Base-by-base conservation (phyloP, 2,797 vertebrate genomes). In the Neopelma chrysocephalum region DNA sequence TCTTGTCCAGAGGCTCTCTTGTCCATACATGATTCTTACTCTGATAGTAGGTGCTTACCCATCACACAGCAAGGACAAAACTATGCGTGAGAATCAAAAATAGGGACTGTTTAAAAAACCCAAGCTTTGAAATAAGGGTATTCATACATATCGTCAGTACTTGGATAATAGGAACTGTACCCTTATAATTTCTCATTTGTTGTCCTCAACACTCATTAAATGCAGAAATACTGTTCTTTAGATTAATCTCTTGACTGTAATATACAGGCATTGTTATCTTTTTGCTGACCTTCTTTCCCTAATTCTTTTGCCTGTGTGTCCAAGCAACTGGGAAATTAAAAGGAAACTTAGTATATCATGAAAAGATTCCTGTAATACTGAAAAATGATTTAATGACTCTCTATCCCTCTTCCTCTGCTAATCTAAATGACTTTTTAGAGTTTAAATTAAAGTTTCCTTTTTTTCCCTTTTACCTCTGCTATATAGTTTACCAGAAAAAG, bases 291-390 rank as follows among this genome's bases (percentile, higher is more conserved):
- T 94, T 76, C 70, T 71, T 90, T 90, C 47, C 54, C 25, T 87
- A 58, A 36, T 96, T 70, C 22, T 87, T 96, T 94, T 83, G n/a
- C 77, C 51, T 69, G 5, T 81, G 26, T 76, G 58, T 87, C 71
- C 43, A 90, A 94, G 90, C 42, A 94, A 87, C 51, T 69, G 64
- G 75, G 69, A 92, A 95, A 92, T 89, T 69, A 89, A 94, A 96
- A 92, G 38, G 45, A 94, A 94, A 90, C 48, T 85, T 84, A 64
- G 29, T 36, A 11, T 68, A 58, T 75, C 38, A 60, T 40, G 31
- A 80, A 93, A 93, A 80, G 7, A 16, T 56, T 73, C 40, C 32
- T 68, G 57, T 36, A 85, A 72, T 80, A 51, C 60, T 76, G 79
- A 87, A 84, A 94, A 95, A 61, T 75, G 0, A 50, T 89, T 58